phyloP scores from a whole-genome alignment of 2,113 vertebrate genomes.

The Phalacrocorax carbo region DNA sequence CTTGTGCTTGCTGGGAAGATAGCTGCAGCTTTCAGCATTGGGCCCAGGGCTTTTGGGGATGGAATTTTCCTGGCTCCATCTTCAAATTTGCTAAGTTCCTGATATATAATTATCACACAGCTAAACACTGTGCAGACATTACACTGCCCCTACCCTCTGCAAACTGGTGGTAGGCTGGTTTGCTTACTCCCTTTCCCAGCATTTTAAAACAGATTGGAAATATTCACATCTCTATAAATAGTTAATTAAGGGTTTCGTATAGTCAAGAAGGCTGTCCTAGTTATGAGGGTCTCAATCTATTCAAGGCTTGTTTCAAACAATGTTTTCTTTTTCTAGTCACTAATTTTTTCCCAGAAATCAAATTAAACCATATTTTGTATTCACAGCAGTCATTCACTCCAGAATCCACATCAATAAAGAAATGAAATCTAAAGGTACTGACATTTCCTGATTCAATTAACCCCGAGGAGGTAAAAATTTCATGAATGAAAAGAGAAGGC shows the following conservation, averaged over 20 bases:
- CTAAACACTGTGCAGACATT: not conserved
- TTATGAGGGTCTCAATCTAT: not conserved
- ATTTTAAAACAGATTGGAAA: slow-evolving; percentile 51
- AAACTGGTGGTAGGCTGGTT: slow-evolving; percentile 33
- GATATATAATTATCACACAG: not conserved
- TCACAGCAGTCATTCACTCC: not conserved
- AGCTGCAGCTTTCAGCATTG: not conserved
- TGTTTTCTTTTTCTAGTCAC: slow-evolving; percentile 12
- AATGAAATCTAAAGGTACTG: slow-evolving; percentile 24
- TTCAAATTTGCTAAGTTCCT: not conserved
- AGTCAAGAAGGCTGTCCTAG: not conserved
- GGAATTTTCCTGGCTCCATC: slow-evolving; percentile 10
- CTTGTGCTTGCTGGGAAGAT: not conserved
- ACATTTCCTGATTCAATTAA: slow-evolving; percentile 41
- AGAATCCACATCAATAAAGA: slow-evolving; percentile 5
- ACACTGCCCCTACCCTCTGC: not conserved
- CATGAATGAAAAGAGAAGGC: slow-evolving; percentile 14
- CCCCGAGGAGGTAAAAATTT: slow-evolving; percentile 17
- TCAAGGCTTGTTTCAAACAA: slow-evolving; percentile 27
- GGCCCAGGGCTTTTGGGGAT: not conserved
- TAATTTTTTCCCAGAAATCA: slow-evolving; percentile 27
- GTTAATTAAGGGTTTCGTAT: not conserved
- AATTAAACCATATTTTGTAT: not conserved
- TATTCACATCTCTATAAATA: slow-evolving; percentile 44
- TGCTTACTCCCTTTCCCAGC: slow-evolving; percentile 22